phyloP scores from a whole-genome alignment of 1,140 invertebrate species.

The Odontomachus brunneus region DNA sequence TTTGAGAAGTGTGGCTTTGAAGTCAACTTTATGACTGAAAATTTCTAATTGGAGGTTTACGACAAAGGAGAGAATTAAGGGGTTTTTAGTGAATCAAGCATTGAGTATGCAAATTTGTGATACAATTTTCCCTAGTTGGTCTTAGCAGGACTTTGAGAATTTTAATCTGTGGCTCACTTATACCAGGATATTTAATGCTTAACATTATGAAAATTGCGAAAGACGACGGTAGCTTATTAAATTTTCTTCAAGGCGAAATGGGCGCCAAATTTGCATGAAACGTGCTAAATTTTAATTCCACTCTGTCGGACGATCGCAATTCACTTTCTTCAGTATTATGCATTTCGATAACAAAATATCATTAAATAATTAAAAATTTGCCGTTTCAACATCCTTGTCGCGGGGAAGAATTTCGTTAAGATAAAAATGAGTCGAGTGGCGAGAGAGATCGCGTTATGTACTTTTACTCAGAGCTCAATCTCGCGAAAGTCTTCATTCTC shows the following conservation, averaged over 20 bases:
- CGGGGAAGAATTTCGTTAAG: not conserved
- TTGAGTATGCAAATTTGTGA: no score
- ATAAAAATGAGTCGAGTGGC: not conserved
- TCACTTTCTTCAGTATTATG: not conserved
- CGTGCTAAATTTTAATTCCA: not conserved
- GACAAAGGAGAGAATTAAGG: no score
- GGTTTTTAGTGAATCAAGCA: no score
- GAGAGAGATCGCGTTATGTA: not conserved
- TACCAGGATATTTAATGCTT: not conserved
- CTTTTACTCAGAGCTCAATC: not conserved
- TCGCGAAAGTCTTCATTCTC: not conserved
- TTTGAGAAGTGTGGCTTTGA: no score
- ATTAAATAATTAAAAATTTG: not conserved
- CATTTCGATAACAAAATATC: not conserved
- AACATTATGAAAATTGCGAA: no score
- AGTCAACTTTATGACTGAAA: no score
- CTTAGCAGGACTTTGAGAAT: no score
- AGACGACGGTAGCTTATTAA: not conserved
- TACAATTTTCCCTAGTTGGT: no score
- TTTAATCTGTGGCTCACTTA: no score
- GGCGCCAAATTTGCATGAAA: not conserved
- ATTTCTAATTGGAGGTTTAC: no score
- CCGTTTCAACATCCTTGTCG: not conserved
- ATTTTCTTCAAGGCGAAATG: not conserved
- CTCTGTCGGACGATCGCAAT: not conserved